Conservation (phyloP, 2,888 invertebrate genomes). For the Hofmannophila pseudospretella region DNA sequence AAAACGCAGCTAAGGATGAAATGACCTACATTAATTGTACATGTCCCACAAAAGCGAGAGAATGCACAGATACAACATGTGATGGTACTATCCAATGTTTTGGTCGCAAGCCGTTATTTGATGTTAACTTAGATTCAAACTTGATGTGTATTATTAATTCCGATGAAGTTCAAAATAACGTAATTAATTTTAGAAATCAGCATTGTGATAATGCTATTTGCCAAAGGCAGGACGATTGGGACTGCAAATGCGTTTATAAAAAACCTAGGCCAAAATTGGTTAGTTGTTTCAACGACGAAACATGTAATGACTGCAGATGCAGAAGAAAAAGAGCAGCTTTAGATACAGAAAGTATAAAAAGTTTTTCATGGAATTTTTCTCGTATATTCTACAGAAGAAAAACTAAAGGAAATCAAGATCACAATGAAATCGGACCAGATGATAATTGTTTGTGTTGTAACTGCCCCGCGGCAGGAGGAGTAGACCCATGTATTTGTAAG, state of each 20-base stretch:
- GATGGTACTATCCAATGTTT: constrained; percentile 3
- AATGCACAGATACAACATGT: constrained; percentile 31
- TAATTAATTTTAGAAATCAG: constrained; percentile 12
- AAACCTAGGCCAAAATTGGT: constrained; percentile 4
- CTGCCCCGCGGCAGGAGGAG: background rate
- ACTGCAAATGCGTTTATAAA: constrained; percentile 15
- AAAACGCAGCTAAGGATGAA: constrained; percentile 22
- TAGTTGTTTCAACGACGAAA: constrained; percentile 5
- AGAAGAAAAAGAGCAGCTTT: constrained; percentile 16
- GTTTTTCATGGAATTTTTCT: constrained; percentile 7
- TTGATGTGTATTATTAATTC: constrained; percentile 37
- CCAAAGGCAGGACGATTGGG: constrained; percentile 9
- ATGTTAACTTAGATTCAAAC: constrained; percentile 30
- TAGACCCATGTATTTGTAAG: background rate
- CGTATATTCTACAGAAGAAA: constrained; percentile 16
- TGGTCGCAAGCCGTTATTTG: constrained; percentile 18
- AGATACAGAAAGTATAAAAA: constrained; percentile 1
- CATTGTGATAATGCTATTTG: constrained; percentile 11
- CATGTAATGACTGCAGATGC: constrained; percentile 21
- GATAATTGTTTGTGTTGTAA: background rate
- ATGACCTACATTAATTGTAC: constrained; percentile 25
- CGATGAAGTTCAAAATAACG: constrained; percentile 28
- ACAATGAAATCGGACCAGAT: too few species aligned
- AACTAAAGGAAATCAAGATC: background rate
- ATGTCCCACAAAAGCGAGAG: constrained; percentile 14